phyloP scores from a whole-genome alignment of 2,888 invertebrate genomes.

The Amblyteles armatorius region DNA sequence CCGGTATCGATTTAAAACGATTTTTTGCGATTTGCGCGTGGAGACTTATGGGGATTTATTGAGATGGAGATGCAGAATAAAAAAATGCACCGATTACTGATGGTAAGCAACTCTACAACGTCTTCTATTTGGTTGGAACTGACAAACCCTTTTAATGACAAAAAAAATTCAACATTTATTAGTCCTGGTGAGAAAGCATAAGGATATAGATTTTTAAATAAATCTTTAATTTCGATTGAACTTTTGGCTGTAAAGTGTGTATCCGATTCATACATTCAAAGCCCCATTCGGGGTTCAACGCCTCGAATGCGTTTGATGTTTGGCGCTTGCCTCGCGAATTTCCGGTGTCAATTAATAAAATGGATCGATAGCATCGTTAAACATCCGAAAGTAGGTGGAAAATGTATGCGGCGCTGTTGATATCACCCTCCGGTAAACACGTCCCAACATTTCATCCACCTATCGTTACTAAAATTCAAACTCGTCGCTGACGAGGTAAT shows the following conservation, averaged over 20 bases:
- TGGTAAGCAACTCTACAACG: no score
- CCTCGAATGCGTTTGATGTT: not conserved
- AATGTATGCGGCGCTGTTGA: not conserved
- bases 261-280: not conserved
- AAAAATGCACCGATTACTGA: not conserved
- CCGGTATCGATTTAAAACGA: not conserved
- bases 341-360: not conserved
- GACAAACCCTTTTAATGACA: not conserved
- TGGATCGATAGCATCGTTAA: not conserved
- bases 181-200: not conserved
- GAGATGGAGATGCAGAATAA: not conserved
- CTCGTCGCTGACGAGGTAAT: constrained; percentile 11
- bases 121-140: not conserved
- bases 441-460: not conserved
- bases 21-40: no score
- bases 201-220: not conserved
- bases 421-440: not conserved
- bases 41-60: not conserved
- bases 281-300: not conserved
- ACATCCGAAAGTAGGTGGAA: not conserved
- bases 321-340: not conserved
- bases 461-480: not conserved
- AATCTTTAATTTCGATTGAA: not conserved
- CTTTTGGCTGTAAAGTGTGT: not conserved
- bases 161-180: not conserved